phyloP scores from a whole-genome alignment of 2,113 vertebrate genomes.

The Illadopsis cleaveri region DNA sequence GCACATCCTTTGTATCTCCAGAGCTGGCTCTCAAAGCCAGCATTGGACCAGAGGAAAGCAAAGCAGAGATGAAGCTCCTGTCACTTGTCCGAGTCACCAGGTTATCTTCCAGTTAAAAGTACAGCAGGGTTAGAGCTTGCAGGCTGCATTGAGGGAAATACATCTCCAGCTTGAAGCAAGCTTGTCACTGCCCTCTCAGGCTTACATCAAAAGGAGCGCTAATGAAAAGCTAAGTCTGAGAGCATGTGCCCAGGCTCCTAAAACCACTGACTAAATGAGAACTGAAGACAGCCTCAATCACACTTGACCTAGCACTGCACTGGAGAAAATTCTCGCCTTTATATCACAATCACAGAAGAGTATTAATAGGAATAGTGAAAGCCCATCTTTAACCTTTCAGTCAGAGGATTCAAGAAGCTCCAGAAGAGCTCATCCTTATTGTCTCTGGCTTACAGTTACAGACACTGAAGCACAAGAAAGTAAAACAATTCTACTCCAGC shows the following conservation, averaged over 20 bases:
- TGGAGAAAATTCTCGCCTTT: background rate
- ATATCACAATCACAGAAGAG: background rate
- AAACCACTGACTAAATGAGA: background rate
- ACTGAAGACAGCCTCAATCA: background rate
- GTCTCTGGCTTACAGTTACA: background rate
- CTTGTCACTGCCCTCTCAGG: background rate
- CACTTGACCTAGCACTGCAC: background rate
- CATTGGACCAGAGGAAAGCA: background rate
- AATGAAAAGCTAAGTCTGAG: background rate
- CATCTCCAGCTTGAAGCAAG: background rate
- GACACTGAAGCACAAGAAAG: background rate
- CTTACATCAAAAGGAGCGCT: background rate
- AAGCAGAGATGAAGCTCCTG: background rate
- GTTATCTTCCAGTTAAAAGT: background rate
- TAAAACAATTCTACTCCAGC: background rate
- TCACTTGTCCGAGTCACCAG: background rate
- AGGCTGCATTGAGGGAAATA: background rate
- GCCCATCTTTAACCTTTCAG: background rate
- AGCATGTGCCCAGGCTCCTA: background rate
- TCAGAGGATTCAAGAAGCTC: background rate
- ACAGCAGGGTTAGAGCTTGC: background rate
- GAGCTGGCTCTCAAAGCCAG: background rate
- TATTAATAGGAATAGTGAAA: background rate
- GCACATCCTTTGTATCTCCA: background rate
- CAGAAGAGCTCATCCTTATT: background rate